A percentile compares a stretch with the other conserved stretches of the same genome.
Conservation (phyloP, 2,888 invertebrate species). For the Falcaria lacertinaria region DNA sequence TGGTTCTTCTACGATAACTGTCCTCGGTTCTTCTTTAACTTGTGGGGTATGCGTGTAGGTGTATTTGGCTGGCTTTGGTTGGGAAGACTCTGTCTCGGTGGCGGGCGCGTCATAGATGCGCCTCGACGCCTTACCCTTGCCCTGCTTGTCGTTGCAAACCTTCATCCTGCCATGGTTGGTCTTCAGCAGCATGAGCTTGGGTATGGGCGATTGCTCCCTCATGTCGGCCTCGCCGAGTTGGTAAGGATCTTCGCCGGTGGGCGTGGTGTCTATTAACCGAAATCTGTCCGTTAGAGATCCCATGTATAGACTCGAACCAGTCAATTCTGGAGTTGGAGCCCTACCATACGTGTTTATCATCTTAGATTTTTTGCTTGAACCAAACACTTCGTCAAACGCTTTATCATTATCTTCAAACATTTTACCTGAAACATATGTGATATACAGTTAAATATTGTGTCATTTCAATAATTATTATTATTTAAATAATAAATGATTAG, state of each 20-base stretch:
- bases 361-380: constrained; percentile 58
- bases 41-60: constrained; percentile 19
- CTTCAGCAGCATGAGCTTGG: constrained; percentile 66
- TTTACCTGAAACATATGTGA: constrained; percentile 36
- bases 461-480: no score
- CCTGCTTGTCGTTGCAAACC: constrained; percentile 35
- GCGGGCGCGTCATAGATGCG: constrained; percentile 46
- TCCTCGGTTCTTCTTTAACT: constrained; percentile 36
- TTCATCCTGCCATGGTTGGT: constrained; percentile 53
- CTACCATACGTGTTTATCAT: constrained; percentile 62
- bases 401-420: constrained; percentile 38
- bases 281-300: constrained; percentile 63
- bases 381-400: constrained; percentile 36
- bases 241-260: constrained; percentile 69
- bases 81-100: constrained; percentile 28
- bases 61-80: constrained; percentile 34
- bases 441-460: no score
- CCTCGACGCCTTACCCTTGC: constrained; percentile 26
- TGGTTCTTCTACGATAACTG: constrained; percentile 38
- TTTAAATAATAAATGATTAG: no score
- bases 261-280: constrained; percentile 64
- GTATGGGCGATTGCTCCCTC: constrained; percentile 71
- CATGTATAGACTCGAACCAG: constrained; percentile 44
- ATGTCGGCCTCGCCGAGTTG: constrained; percentile 69
- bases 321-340: constrained; percentile 32